Base-by-base conservation (phyloP, 2,113 vertebrate species). In the Syrmaticus mikado region DNA sequence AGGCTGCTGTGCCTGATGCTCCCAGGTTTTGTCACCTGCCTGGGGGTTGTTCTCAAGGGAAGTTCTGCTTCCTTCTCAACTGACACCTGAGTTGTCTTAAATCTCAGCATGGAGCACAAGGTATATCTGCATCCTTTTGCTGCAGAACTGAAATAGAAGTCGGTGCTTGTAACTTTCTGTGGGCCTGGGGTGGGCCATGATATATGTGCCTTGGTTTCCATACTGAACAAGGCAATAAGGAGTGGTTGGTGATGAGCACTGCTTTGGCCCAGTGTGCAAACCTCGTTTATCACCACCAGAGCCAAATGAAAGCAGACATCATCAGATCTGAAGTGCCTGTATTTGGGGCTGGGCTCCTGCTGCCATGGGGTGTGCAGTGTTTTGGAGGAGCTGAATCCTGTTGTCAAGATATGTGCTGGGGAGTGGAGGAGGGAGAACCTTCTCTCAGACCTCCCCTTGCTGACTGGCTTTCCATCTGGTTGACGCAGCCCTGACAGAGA, bases 401-500 rank as follows among this genome's bases (percentile, higher is more conserved):
- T 34, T 67, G 13, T 58, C 32, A 21, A 20, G 50, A 27, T 2
- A 5, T 21, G n/a, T 19, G 21, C 3, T 4, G 5, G 38, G 36
- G 28, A 41, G 48, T 27, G 66, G 87, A 58, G 65, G 28, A 67
- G 53, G 28, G 4, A 17, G 25, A 28, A 12, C 24, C 27, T 79
- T 72, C 25, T 73, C 61, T 46, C 16, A 30, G 52, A 30, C 46
- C 57, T 62, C 34, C 16, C 0, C 0, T 53, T 36, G 28, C 20
- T 92, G 13, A 84, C 70, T 70, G 67, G 22, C 28, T 72, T 86
- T 89, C 25, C 55, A 55, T 85, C 82, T 18, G 14, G 34, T 78
- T 92, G 80, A 83, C 87, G 81, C 96, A 98, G 98, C 75, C n/a
- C 25, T 4, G 68, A 92, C 24, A 55, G 15, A 28, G 98, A 93